Percentiles rank a stretch among this genome's conserved stretches.
phyloP scores from a whole-genome alignment of 2,888 invertebrate genomes.

The Sussaba pulchella region DNA sequence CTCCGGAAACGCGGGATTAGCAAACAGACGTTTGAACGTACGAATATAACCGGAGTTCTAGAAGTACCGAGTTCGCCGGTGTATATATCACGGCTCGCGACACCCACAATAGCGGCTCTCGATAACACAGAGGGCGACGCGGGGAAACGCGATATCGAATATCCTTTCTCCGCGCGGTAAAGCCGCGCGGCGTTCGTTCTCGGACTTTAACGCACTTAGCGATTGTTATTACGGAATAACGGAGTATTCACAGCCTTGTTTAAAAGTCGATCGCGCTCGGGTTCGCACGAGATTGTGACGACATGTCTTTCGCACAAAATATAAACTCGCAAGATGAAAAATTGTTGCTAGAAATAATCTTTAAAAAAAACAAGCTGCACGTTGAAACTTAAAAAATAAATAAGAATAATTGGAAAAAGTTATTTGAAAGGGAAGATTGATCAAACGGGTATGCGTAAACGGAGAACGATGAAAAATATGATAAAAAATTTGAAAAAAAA shows the following conservation, averaged over 20 bases:
- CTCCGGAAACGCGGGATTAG: slow-evolving; percentile 61
- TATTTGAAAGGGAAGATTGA: neutral
- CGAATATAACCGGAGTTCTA: no score
- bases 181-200: slow-evolving; percentile 49
- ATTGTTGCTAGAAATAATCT: neutral
- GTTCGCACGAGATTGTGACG: neutral
- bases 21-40: slow-evolving; percentile 24
- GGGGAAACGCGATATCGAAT: slow-evolving; percentile 59
- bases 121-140: slow-evolving; percentile 50
- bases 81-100: slow-evolving; percentile 30
- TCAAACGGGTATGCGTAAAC: no score
- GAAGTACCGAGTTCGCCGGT: neutral
- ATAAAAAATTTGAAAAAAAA: no score
- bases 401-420: neutral
- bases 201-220: slow-evolving; percentile 12
- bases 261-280: neutral
- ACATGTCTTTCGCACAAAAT: slow-evolving; percentile 3
- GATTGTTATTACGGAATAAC: slow-evolving; percentile 36
- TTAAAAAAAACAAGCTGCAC: no score
- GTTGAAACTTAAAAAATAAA: neutral
- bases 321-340: neutral
- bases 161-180: slow-evolving; percentile 55
- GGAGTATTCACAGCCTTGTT: slow-evolving; percentile 3
- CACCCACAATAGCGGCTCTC: slow-evolving; percentile 61
- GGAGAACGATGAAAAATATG: no score